phyloP scores from a whole-genome alignment of 2,888 invertebrate species.

The Azorinus chamasolen region DNA sequence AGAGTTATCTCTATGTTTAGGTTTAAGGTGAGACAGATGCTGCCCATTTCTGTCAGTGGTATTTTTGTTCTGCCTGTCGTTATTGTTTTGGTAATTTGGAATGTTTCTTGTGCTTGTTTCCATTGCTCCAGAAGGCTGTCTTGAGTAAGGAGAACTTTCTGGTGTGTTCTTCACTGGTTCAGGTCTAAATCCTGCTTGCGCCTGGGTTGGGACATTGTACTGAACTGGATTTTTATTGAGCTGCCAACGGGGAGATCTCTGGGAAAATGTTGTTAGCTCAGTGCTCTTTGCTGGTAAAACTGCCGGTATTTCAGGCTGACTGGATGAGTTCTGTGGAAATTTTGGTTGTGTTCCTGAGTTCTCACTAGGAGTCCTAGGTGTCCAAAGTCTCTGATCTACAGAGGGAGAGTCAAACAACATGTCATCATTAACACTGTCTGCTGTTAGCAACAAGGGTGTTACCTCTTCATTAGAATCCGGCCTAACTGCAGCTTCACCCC shows the following conservation, averaged over 20 bases:
- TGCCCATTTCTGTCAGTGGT: neutral
- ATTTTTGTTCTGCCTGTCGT: neutral
- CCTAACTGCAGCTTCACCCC: too few relatives aligned
- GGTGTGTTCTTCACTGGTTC: constrained; percentile 47
- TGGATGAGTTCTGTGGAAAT: constrained; percentile 66
- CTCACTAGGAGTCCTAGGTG: constrained; percentile 66
- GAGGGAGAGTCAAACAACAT: constrained; percentile 70
- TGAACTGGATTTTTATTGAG: constrained; percentile 46
- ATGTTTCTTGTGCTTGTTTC: neutral
- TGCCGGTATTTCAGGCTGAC: constrained; percentile 70
- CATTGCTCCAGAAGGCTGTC: neutral
- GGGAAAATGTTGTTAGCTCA: constrained; percentile 78
- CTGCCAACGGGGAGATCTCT: constrained; percentile 67
- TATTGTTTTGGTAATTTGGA: neutral
- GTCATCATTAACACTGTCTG: constrained; percentile 79
- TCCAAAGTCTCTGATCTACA: constrained; percentile 55
- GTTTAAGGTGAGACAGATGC: constrained; percentile 19
- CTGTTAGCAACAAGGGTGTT: constrained; percentile 1
- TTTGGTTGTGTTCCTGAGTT: constrained; percentile 61
- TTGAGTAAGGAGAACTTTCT: constrained; percentile 11
- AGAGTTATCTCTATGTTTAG: constrained; percentile 21
- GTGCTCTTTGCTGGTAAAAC: constrained; percentile 76
- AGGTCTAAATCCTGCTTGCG: constrained; percentile 53
- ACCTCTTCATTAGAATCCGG: too few relatives aligned
- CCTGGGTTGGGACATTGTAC: constrained; percentile 18